Evolutionary conservation across 2,113 vertebrate genomes (phyloP).

Genomic region (Mormyrus iriodes): DNA sequence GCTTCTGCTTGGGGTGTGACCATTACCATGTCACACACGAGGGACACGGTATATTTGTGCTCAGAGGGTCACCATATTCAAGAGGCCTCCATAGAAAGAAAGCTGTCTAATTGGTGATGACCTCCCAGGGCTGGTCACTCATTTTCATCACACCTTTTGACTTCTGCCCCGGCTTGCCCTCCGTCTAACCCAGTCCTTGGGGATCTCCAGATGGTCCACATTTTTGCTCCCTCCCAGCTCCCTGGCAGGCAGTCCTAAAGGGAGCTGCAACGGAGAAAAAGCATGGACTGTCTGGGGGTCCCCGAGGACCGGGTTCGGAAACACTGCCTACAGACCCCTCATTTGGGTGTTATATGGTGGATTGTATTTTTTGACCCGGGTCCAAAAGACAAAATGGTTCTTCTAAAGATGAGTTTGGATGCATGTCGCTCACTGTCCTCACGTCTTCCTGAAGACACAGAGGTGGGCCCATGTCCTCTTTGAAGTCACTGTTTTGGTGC

Average conservation of each 20-base stretch:
- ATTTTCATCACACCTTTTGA: neutral
- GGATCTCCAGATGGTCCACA: neutral
- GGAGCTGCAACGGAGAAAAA: neutral
- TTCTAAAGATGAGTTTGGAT: neutral
- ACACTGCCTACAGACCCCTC: neutral
- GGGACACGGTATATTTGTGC: neutral
- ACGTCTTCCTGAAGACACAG: neutral
- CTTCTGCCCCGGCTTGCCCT: neutral
- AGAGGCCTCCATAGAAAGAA: neutral
- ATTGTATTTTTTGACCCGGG: neutral
- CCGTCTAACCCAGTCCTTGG: neutral
- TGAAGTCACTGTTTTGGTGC: neutral
- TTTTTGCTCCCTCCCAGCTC: neutral
- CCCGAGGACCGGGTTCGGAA: neutral
- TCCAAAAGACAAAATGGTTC: neutral
- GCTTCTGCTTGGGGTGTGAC: neutral
- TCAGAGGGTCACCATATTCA: neutral
- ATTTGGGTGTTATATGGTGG: neutral
- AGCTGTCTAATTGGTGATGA: neutral
- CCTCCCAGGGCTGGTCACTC: neutral
- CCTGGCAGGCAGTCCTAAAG: neutral
- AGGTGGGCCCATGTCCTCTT: neutral
- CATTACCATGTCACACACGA: neutral
- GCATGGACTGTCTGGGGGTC: neutral
- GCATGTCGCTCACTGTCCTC: neutral